Evolutionary conservation across 1,140 invertebrate species (phyloP).

Genomic region (Brachionus manjavacas): DNA sequence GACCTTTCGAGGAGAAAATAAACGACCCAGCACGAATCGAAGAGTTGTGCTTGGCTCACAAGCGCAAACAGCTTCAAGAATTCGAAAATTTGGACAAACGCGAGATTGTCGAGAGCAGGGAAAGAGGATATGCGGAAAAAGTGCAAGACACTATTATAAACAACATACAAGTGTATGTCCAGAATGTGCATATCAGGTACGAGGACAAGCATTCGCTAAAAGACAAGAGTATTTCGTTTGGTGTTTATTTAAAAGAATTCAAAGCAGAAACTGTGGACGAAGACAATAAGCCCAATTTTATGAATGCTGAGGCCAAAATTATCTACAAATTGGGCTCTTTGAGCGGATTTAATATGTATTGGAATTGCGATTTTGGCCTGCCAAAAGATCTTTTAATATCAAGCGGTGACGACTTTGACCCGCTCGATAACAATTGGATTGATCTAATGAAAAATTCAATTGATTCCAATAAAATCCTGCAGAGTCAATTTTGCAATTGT

Average conservation of each 20-base stretch:
- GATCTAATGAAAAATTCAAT: slow-evolving; percentile 16
- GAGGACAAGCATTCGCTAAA: slow-evolving; percentile 37
- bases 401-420: background rate
- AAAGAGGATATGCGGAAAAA: slow-evolving; percentile 31
- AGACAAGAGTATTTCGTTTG: background rate
- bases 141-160: slow-evolving; percentile 41
- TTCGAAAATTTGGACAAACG: slow-evolving; percentile 34
- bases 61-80: slow-evolving; percentile 28
- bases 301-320: slow-evolving; percentile 31
- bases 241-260: slow-evolving; percentile 39
- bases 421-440: background rate
- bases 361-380: slow-evolving; percentile 28
- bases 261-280: slow-evolving; percentile 37
- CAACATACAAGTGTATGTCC: slow-evolving; percentile 36
- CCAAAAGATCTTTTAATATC: background rate
- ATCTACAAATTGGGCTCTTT: slow-evolving; percentile 39
- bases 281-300: slow-evolving; percentile 14
- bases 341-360: slow-evolving; percentile 35
- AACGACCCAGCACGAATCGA: slow-evolving; percentile 27
- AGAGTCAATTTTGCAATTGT: background rate
- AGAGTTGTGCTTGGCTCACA: background rate
- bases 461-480: background rate
- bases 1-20: slow-evolving; percentile 20
- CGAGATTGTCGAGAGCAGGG: slow-evolving; percentile 19
- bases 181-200: slow-evolving; percentile 40